Evolutionary conservation across 37 sponge, comb jelly and placozoan genomes (phyloP).

Genomic region (Spongilla lacustris): DNA sequence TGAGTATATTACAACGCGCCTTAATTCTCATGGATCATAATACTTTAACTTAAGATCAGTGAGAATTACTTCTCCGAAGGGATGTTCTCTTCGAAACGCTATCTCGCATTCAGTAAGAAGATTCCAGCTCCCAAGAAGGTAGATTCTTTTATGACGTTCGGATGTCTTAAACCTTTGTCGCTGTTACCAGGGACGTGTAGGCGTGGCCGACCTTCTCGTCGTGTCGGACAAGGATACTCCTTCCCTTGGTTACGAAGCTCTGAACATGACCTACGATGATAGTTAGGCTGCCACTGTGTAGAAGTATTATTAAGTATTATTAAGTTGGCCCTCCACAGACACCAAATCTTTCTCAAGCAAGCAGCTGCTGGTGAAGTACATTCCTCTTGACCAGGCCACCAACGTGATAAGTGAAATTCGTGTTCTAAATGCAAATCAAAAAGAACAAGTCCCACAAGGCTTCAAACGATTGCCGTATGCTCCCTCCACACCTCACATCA

Average conservation of each 20-base stretch:
- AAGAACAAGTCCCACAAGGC: slow-evolving; percentile 48
- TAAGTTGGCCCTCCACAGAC: background rate
- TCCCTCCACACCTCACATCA: background rate
- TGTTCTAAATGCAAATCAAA: slow-evolving; percentile 36
- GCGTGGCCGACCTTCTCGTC: slow-evolving; percentile 56
- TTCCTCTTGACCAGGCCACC: slow-evolving; percentile 36
- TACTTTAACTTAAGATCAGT: background rate
- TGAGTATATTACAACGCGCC: background rate
- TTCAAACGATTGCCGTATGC: slow-evolving; percentile 72
- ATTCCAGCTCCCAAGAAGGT: slow-evolving; percentile 30
- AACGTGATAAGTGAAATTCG: slow-evolving; percentile 40
- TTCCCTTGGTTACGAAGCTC: slow-evolving; percentile 42
- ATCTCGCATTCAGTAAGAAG: slow-evolving; percentile 53
- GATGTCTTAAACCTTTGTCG: background rate
- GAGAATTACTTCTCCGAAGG: too few relatives aligned
- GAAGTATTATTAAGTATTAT: background rate
- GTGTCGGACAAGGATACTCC: slow-evolving; percentile 4
- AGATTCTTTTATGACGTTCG: background rate
- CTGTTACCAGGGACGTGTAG: slow-evolving; percentile 44
- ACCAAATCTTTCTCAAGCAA: slow-evolving; percentile 47
- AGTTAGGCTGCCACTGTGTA: slow-evolving; percentile 32
- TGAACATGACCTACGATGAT: slow-evolving; percentile 61
- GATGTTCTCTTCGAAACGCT: slow-evolving; percentile 30
- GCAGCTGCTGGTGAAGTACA: slow-evolving; percentile 37
- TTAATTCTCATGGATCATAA: background rate